Evolutionary conservation across 2,888 invertebrate species (phyloP).

Genomic region (Miltochrista miniata): DNA sequence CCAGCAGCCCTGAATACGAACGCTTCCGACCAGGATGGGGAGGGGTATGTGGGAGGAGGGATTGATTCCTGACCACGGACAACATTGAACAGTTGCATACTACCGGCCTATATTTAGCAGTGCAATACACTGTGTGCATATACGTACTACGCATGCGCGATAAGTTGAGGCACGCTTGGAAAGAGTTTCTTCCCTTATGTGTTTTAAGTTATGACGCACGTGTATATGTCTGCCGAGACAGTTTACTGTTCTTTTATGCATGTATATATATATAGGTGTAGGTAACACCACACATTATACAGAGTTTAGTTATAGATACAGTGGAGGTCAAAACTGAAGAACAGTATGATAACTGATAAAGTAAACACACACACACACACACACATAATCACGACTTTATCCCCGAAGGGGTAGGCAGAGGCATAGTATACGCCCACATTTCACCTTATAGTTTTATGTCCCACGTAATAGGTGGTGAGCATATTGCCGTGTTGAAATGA

Average conservation of each 20-base stretch:
- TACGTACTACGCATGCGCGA: too few species aligned
- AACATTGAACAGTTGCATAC: conserved; percentile 58
- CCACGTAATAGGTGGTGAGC: too few species aligned
- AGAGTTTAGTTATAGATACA: too few species aligned
- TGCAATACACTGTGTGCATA: conserved; percentile 63
- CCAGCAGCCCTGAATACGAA: conserved; percentile 46
- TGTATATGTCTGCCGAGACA: conserved; percentile 42
- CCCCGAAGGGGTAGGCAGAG: too few species aligned
- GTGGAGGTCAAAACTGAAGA: too few species aligned
- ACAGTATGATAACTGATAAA: neutral
- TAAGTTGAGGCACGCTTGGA: too few species aligned
- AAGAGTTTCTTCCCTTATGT: too few species aligned
- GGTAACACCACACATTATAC: neutral
- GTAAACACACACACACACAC: neutral
- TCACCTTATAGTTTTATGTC: too few species aligned
- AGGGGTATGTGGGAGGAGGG: conserved; percentile 43
- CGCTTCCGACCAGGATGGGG: conserved; percentile 8
- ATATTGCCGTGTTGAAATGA: too few species aligned
- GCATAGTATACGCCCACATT: too few species aligned
- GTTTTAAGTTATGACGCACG: too few species aligned
- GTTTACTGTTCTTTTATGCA: conserved; percentile 28
- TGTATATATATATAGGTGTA: neutral
- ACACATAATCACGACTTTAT: too few species aligned
- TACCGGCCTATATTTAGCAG: conserved; percentile 74
- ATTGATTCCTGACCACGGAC: conserved; percentile 76